Evolutionary conservation across 2,888 invertebrate genomes (phyloP).

Genomic region (Bhutanitis thaidina): DNA sequence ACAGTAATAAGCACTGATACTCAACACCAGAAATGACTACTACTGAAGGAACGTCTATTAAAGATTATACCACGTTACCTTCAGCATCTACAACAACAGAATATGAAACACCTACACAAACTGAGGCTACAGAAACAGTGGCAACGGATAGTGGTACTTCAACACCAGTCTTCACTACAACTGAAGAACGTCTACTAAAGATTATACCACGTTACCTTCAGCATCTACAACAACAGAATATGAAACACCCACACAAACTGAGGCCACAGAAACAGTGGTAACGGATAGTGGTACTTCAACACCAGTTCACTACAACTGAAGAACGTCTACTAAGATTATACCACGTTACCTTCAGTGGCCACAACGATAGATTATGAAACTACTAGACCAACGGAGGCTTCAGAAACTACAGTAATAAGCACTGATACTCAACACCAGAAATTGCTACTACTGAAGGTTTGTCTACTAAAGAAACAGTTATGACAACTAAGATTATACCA

Average conservation of each 20-base stretch:
- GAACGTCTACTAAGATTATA: not conserved
- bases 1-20: no score
- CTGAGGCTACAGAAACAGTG: not conserved
- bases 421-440: no score
- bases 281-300: not conserved
- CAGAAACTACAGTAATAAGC: no score
- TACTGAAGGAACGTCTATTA: no score
- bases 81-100: no score
- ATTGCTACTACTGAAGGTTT: no score
- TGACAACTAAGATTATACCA: no score
- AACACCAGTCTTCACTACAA: no score
- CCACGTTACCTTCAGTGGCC: not conserved
- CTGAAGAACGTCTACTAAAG: not conserved
- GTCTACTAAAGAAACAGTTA: not conserved
- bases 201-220: no score
- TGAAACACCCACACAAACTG: not conserved
- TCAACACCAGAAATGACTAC: no score
- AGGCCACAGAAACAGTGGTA: not conserved
- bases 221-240: not conserved
- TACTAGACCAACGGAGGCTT: not conserved
- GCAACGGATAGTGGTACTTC: no score
- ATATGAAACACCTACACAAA: not conserved
- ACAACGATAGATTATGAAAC: constrained; percentile 6
- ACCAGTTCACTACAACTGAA: not conserved
- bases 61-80: no score